Evolutionary conservation across 2,888 invertebrate genomes (phyloP).

Genomic region (Calameuta pallipes): DNA sequence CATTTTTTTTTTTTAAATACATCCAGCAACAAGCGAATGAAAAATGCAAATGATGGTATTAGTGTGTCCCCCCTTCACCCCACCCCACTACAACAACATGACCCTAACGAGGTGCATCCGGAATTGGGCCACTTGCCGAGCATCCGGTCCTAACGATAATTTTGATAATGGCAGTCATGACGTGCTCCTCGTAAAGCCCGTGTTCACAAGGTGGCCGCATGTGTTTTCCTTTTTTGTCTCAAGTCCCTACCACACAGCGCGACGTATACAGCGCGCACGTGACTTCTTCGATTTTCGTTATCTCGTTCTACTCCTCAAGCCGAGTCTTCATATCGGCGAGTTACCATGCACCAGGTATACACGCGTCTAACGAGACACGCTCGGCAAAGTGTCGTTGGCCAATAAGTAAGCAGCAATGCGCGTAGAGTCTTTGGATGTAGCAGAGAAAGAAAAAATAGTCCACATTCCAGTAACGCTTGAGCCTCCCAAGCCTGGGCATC

Average conservation of each 20-base stretch:
- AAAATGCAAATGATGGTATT: not conserved
- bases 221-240: not conserved
- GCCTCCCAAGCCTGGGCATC: not conserved
- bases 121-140: constrained; percentile 16
- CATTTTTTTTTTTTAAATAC: not conserved
- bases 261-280: not conserved
- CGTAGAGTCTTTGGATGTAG: not conserved
- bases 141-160: constrained; percentile 22
- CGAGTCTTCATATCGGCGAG: not conserved
- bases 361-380: not conserved
- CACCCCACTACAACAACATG: not conserved
- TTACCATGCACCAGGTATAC: not conserved
- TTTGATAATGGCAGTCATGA: constrained; percentile 13
- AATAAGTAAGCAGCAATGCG: not conserved
- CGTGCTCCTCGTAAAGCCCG: not conserved
- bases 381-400: not conserved
- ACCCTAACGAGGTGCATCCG: constrained; percentile 23
- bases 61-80: not conserved
- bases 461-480: not conserved
- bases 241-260: not conserved
- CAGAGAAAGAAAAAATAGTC: not conserved
- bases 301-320: not conserved
- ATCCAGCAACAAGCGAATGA: not conserved
- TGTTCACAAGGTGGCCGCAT: not conserved
- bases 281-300: not conserved